A percentile compares a stretch with the other conserved stretches of the same genome.
Conservation (phyloP, 2,797 vertebrate genomes). For the Pseudotriccus pelzelni region DNA sequence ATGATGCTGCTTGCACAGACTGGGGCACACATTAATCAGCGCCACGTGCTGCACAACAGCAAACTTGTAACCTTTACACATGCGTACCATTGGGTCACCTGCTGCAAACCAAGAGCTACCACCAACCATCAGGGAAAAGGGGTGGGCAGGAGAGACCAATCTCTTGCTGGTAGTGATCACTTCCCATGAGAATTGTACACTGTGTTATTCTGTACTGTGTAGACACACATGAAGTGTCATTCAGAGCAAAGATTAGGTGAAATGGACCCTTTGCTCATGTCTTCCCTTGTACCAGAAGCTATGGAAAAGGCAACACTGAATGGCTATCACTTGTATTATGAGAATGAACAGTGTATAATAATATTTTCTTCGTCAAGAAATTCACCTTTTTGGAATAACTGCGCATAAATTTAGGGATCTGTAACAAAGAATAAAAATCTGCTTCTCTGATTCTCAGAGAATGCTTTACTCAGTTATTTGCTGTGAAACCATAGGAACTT, state of each 20-base stretch:
- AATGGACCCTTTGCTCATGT: background rate
- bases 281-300: background rate
- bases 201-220: background rate
- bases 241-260: background rate
- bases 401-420: background rate
- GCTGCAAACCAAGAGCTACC: background rate
- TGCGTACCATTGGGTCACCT: background rate
- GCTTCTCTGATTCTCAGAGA: background rate
- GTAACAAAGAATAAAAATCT: background rate
- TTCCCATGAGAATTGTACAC: background rate
- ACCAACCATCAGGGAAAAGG: background rate
- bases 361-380: background rate
- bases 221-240: background rate
- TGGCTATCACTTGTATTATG: background rate
- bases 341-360: background rate
- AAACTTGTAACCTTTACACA: background rate
- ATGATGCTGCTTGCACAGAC: background rate
- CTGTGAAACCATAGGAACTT: background rate
- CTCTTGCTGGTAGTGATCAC: background rate
- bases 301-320: background rate
- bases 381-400: background rate
- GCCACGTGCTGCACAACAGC: background rate
- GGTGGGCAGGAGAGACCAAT: background rate
- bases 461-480: background rate
- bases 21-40: fast-evolving